Percentiles rank a stretch among this genome's conserved stretches.
Conservation (phyloP, 92 coral and sea anemone genomes). For the Siderastrea siderea region DNA sequence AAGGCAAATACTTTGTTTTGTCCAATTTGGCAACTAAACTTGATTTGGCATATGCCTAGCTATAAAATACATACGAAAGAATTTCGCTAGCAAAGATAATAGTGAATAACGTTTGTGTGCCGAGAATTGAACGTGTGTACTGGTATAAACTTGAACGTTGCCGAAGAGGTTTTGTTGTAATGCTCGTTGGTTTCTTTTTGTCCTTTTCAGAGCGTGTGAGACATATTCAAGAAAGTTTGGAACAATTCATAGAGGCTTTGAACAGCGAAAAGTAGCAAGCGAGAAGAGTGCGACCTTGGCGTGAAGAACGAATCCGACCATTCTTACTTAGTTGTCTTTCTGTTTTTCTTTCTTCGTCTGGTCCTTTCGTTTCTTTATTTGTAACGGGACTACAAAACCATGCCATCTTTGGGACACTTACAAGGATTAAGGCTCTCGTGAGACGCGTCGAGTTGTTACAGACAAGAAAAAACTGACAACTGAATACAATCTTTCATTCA, state of each 20-base stretch:
- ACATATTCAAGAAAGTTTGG: slow-evolving; percentile 98
- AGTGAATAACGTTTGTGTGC: no score
- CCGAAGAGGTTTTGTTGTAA: no score
- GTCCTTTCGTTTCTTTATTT: background rate
- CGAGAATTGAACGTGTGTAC: no score
- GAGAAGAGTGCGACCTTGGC: background rate
- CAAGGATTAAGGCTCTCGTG: background rate
- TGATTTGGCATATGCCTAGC: no score
- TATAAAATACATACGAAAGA: no score
- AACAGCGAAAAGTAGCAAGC: slow-evolving; percentile 84
- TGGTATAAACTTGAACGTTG: no score
- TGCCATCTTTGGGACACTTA: background rate
- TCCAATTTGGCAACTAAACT: no score
- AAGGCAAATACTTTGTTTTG: no score
- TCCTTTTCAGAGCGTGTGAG: slow-evolving; percentile 92
- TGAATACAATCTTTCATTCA: background rate
- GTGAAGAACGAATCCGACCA: background rate
- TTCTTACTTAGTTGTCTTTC: background rate
- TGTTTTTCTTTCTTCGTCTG: background rate
- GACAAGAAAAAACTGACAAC: background rate
- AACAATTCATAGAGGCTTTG: slow-evolving; percentile 96
- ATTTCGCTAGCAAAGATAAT: no score
- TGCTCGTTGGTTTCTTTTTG: background rate
- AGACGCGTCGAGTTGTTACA: background rate
- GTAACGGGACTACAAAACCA: background rate